Evolutionary conservation across 2,113 vertebrate species (phyloP).

Genomic region (Sarotherodon lohbergeri): DNA sequence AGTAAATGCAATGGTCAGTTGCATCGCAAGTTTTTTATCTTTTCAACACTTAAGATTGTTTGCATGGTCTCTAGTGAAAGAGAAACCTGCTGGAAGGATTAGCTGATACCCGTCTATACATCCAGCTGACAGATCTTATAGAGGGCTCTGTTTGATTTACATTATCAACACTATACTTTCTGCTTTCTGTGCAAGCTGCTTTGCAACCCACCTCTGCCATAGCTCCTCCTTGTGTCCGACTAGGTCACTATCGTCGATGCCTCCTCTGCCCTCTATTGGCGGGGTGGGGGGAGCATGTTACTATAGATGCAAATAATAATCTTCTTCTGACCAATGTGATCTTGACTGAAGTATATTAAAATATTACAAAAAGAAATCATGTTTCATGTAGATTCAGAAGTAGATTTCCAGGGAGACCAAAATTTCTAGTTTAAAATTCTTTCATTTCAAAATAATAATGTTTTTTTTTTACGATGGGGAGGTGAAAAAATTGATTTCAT

Average conservation of each 20-base stretch:
- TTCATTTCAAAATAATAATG: neutral
- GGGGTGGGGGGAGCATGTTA: neutral
- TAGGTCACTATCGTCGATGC: neutral
- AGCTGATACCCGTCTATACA: neutral
- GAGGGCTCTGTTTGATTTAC: neutral
- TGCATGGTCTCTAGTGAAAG: neutral
- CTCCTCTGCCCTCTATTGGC: neutral
- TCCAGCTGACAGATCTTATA: neutral
- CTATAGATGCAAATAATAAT: neutral
- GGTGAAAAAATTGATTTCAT: neutral
- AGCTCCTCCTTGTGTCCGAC: neutral
- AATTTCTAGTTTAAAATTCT: neutral
- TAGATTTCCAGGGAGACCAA: neutral
- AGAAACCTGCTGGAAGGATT: neutral
- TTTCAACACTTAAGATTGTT: neutral
- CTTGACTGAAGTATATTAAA: neutral
- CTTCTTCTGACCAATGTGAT: neutral
- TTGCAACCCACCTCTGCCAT: neutral
- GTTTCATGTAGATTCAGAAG: neutral
- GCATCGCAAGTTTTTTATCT: neutral
- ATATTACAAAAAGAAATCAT: neutral
- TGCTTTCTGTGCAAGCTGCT: neutral
- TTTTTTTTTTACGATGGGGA: neutral
- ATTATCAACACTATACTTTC: neutral
- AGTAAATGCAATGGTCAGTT: neutral